These are phyloP conservation scores for Leucophora obtusa DNA, from an alignment of 2,888 invertebrate species.

Conservation along the genomic window DNA sequence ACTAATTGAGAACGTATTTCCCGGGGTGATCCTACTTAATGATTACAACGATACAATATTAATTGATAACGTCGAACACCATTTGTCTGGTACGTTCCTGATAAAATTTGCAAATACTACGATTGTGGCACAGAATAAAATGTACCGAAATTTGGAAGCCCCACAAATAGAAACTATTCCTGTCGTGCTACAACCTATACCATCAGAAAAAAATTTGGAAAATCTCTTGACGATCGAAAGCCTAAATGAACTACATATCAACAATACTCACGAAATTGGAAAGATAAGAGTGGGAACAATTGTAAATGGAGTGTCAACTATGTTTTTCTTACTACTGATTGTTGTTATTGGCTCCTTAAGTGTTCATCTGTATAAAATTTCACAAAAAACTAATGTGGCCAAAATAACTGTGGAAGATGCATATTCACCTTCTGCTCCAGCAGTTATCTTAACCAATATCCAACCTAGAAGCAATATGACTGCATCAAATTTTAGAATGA, in stretches of 20 bases:
- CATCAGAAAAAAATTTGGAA: slow-evolving; percentile 18
- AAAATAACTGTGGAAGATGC: neutral
- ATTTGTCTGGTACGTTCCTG: slow-evolving; percentile 27
- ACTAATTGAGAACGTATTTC: slow-evolving; percentile 9
- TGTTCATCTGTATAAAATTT: slow-evolving; percentile 13
- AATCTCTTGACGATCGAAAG: slow-evolving; percentile 21
- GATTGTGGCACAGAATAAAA: slow-evolving; percentile 22
- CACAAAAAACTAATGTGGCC: slow-evolving; percentile 1
- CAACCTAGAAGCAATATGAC: neutral
- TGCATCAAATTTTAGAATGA: slow-evolving; percentile 6
- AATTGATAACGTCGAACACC: slow-evolving; percentile 10
- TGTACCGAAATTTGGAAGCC: slow-evolving; percentile 22
- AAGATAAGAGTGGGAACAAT: slow-evolving; percentile 8
- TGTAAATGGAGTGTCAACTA: slow-evolving; percentile 27
- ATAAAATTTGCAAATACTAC: slow-evolving; percentile 21
- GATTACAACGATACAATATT: slow-evolving; percentile 16
- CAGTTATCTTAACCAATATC: slow-evolving; percentile 1
- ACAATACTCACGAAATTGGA: slow-evolving; percentile 4
- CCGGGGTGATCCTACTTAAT: slow-evolving; percentile 24
- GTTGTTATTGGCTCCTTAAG: slow-evolving; percentile 12
- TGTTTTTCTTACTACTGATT: neutral
- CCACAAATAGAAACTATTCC: slow-evolving; percentile 31
- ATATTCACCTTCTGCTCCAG: slow-evolving; percentile 2
- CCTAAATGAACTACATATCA: slow-evolving; percentile 23
- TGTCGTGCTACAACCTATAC: slow-evolving; percentile 22